Percentiles rank a stretch among this genome's conserved stretches.
Evolutionary conservation across 64 coral and sea anemone genomes (phyloP).

Genomic region (Montipora cactus): DNA sequence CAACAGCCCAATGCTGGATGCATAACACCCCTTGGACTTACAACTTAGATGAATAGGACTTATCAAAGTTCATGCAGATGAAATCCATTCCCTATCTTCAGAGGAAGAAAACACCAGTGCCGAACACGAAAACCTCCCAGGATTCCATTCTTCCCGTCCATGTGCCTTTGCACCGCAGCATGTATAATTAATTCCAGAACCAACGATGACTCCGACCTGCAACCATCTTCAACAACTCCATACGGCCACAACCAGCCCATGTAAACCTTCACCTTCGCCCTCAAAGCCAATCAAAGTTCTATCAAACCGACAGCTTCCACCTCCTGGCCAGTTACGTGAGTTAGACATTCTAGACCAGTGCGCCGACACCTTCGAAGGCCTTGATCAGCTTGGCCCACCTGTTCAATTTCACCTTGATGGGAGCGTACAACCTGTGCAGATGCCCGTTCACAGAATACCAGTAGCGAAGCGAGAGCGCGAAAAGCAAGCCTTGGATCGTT

Average conservation of each 20-base stretch:
- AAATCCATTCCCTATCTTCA: no score
- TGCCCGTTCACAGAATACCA: constrained; percentile 13
- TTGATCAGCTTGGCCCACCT: no score
- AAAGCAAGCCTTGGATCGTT: no score
- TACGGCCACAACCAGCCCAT: not conserved
- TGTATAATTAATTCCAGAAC: not conserved
- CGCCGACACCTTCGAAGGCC: constrained; percentile 18
- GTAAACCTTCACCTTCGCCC: not conserved
- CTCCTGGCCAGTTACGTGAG: not conserved
- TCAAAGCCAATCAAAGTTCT: not conserved
- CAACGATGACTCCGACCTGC: not conserved
- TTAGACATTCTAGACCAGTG: constrained; percentile 39
- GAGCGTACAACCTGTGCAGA: constrained; percentile 29
- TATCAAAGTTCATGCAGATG: no score
- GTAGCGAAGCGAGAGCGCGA: no score
- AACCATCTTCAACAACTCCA: not conserved
- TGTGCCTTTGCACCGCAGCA: not conserved
- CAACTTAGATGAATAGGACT: not conserved
- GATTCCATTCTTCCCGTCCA: no score
- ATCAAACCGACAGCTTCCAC: not conserved
- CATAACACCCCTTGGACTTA: no score
- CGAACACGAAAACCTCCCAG: no score
- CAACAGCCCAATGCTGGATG: no score
- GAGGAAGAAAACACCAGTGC: no score
- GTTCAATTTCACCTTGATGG: not conserved